Conservation (phyloP, 2,113 vertebrate genomes). For the Atlantisia rogersi region DNA sequence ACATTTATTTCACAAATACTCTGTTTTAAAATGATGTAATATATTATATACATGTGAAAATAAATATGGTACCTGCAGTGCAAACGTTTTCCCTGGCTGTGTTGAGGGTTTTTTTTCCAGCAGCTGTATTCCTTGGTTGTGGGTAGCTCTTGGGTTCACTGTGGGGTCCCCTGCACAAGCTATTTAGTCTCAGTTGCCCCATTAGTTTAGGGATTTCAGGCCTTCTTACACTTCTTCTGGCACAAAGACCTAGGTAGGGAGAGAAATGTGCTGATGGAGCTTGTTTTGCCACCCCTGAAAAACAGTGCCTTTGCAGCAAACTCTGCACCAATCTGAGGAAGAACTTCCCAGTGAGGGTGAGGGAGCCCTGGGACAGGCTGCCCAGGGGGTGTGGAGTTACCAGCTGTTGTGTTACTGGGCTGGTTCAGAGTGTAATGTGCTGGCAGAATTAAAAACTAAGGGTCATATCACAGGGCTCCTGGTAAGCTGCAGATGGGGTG, state of each 20-base stretch:
- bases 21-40: conserved; percentile 11
- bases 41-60: conserved; percentile 28
- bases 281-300: neutral
- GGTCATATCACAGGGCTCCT: too few relatives aligned
- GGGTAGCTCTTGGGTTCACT: neutral
- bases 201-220: neutral
- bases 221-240: neutral
- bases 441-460: too few relatives aligned
- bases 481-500: too few relatives aligned
- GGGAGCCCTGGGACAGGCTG: too few relatives aligned
- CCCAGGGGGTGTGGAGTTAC: too few relatives aligned
- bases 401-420: too few relatives aligned
- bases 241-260: neutral
- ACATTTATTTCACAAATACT: neutral
- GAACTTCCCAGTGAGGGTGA: too few relatives aligned
- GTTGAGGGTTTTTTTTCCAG: neutral
- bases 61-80: conserved; percentile 42
- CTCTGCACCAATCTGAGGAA: too few relatives aligned
- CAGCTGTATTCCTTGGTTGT: neutral
- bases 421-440: too few relatives aligned
- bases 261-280: neutral
- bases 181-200: neutral
- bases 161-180: neutral
- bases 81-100: neutral
- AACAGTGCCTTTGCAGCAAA: neutral